phyloP scores from a whole-genome alignment of 2,113 vertebrate genomes.

The Cisticola juncidis region DNA sequence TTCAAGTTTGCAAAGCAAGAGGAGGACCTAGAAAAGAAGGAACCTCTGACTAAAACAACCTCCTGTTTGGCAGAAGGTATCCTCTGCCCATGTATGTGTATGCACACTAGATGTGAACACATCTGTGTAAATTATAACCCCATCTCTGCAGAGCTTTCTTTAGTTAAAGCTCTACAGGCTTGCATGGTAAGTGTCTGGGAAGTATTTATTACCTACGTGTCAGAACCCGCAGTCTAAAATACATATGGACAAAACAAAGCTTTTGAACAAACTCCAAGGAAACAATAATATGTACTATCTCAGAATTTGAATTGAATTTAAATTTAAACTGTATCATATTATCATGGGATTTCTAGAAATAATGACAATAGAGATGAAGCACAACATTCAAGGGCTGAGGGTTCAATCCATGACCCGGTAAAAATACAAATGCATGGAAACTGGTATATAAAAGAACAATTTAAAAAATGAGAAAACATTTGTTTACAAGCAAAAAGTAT shows the following conservation, averaged over 20 bases:
- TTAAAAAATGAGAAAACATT: not conserved
- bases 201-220: not conserved
- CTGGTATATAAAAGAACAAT: not conserved
- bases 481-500: not conserved
- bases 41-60: not conserved
- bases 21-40: not conserved
- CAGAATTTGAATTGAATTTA: not conserved
- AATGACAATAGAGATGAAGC: not conserved
- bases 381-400: not conserved
- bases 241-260: not conserved
- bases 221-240: not conserved
- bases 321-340: not conserved
- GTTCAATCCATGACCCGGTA: not conserved
- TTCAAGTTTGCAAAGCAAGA: not conserved
- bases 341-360: not conserved
- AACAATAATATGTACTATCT: not conserved
- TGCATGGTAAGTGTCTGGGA: not conserved
- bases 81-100: not conserved
- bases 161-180: not conserved
- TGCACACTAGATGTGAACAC: not conserved
- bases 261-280: not conserved
- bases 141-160: not conserved
- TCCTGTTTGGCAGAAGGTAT: not conserved
- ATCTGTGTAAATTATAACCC: not conserved
- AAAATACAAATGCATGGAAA: not conserved